Evolutionary conservation across 2,888 invertebrate genomes (phyloP), one percentile per base, ranked within the genome.

Genomic region (Luffia ferchaultella): DNA sequence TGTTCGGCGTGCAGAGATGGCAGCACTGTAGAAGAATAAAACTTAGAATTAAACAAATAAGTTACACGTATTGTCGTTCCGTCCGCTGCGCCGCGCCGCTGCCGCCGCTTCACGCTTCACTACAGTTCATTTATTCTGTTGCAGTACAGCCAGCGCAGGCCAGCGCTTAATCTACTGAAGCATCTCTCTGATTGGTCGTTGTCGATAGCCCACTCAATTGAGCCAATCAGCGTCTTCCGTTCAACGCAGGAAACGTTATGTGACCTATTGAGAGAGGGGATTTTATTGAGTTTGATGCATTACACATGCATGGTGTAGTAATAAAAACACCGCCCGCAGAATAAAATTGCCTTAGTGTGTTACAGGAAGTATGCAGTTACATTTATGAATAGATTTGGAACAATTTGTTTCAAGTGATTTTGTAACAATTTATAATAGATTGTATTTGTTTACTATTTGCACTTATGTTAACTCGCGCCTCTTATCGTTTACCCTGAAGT

Each of bases 231-330:
- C 77, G 73, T 77, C 78, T 80, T 83, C 82, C 82, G 80, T 69
- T 76, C 64, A 60, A 59, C 62, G 68, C 79, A 79, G 82, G 80
- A 80, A 77, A 71, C 61, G 65, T 65, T 71, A 69, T 76, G 76
- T 76, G 72, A 77, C 70, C 78, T 73, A 79, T 78, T 82, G 79
- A 78, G 79, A 78, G 76, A 78, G 80, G 82, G 82, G 80, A 73
- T 60, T 74, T 80, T 77, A 83, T 80, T 80, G 77, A 76, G 73
- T 79, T 80, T 80, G 80, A 74, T 77, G 74, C 73, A 55, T 56
- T 63, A 77, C 80, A 80, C 79, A 80, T 79, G 82, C 62, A 51
- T 15, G 12, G 30, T 30, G 12, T 30, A 12, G n/a, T n/a, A n/a
- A n/a, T n/a, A n/a, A n/a, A n/a, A 30, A 3, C 5, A 30, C 3